Base-by-base conservation (phyloP, 1,140 invertebrate species). In the Tetramorium parvispinum region DNA sequence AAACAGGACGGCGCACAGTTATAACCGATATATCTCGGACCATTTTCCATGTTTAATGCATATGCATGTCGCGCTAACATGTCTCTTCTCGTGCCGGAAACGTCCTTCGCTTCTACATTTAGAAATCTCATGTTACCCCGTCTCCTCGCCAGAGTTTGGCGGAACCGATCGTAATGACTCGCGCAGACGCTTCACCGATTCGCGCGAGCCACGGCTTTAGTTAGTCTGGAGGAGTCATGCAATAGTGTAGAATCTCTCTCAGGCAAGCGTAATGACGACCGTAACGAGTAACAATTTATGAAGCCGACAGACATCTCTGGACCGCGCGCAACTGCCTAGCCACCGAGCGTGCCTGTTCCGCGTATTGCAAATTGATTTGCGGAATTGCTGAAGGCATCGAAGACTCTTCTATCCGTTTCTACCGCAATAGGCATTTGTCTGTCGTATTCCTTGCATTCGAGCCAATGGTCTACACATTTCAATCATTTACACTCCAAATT, bases 351-450 rank as follows among this genome's bases (percentile, higher is more conserved):
- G n/a, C 16, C 24, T 18, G 63, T 85, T 78, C 57, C 49, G 32
- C 55, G 40, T 65, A 79, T 49, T 18, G 55, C 49, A 73, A 78
- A 89, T 89, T 78, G 87, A 71, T 88, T 88, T 78, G 79, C 79
- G 43, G 79, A 83, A 83, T 75, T 46, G 68, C 68, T 57, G 24
- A 61, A 61, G 68, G 66, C 79, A 59, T n/a, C 40, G 79, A 82
- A 51, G 79, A 82, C 79, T 83, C 79, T 59, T 81, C 65, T 59
- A 75, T 59, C n/a, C 18, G 51, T 82, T 49, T 68, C 6, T 51
- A 70, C 24, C 13, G 43, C 18, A 27, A n/a, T 73, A 40, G n/a
- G 53, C 79, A 73, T 73, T 75, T 73, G 27, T 18, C 66, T 18
- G 79, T 40, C 61, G 27, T 37, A 24, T 57, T 73, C 40, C 53